A percentile compares a stretch with the other conserved stretches of the same genome.
These are phyloP conservation scores for Hippocampus guttulatus DNA, from an alignment of 2,113 vertebrate genomes.

Conservation along the genomic window DNA sequence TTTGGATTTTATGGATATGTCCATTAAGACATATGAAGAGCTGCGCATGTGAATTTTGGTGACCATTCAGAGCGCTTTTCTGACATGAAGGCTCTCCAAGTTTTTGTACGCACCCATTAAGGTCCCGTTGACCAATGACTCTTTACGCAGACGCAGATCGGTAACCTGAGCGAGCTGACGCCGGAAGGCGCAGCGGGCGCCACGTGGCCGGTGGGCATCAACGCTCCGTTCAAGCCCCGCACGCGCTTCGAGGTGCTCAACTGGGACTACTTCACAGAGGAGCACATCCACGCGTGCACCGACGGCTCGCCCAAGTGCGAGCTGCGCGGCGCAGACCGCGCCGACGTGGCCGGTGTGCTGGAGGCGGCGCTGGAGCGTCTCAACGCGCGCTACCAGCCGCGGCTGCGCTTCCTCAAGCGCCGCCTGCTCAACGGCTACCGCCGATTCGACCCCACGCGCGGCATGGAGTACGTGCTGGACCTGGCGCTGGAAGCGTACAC, in stretches of 20 bases:
- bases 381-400: slow-evolving; percentile 84
- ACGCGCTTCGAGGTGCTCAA: slow-evolving; percentile 93
- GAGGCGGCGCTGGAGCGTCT: slow-evolving; percentile 84
- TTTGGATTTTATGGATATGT: too few species aligned
- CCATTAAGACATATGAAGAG: too few species aligned
- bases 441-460: slow-evolving; percentile 89
- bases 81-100: too few species aligned
- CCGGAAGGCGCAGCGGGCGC: slow-evolving; percentile 83
- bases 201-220: slow-evolving; percentile 90
- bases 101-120: too few species aligned
- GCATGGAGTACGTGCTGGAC: slow-evolving; percentile 93
- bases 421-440: slow-evolving; percentile 89
- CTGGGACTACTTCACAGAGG: slow-evolving; percentile 97
- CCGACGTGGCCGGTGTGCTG: slow-evolving; percentile 77
- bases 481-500: slow-evolving; percentile 86
- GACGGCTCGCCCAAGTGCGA: slow-evolving; percentile 90
- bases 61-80: too few species aligned
- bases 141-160: slow-evolving; percentile 84
- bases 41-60: too few species aligned
- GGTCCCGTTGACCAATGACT: too few species aligned
- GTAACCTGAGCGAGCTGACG: slow-evolving; percentile 84
- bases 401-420: slow-evolving; percentile 85
- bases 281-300: slow-evolving; percentile 85
- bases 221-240: slow-evolving; percentile 81
- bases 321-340: slow-evolving; percentile 81